A percentile compares a stretch with the other conserved stretches of the same genome.
Evolutionary conservation across 2,113 vertebrate genomes (phyloP).

Genomic region (Prunella fulvescens): DNA sequence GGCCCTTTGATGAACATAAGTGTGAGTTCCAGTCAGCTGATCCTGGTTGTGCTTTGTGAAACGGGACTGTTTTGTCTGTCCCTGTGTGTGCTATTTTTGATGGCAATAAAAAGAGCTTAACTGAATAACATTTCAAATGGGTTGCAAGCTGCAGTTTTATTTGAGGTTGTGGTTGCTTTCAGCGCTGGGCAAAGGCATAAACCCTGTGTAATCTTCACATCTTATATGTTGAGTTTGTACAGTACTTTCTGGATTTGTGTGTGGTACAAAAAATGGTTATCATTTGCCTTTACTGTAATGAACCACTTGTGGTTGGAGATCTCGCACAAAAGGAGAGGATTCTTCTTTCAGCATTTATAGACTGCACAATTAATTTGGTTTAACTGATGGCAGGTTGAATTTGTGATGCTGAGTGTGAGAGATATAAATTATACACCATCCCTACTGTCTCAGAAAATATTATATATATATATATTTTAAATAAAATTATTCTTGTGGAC

Average conservation of each 20-base stretch:
- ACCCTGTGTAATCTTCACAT: neutral
- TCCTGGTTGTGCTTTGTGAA: neutral
- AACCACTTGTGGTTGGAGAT: neutral
- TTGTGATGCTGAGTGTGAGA: neutral
- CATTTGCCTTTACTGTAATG: neutral
- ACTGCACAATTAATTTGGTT: neutral
- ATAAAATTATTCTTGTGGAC: neutral
- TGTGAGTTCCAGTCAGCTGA: slow-evolving; percentile 43
- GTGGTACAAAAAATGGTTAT: neutral
- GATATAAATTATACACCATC: neutral
- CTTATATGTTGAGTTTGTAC: neutral
- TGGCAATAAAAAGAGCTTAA: slow-evolving; percentile 55
- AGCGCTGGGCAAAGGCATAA: neutral
- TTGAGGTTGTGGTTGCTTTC: neutral
- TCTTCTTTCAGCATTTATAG: neutral
- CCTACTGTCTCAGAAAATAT: neutral
- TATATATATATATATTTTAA: neutral
- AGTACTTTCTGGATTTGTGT: neutral
- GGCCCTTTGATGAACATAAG: neutral
- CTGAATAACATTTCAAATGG: slow-evolving; percentile 46
- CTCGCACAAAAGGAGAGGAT: neutral
- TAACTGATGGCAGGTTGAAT: neutral
- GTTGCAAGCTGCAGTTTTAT: neutral
- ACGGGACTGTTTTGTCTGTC: neutral
- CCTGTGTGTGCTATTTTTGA: slow-evolving; percentile 7